A percentile compares a stretch with the other conserved stretches of the same genome.
phyloP scores from a whole-genome alignment of 1,140 invertebrate genomes.

The Pantala flavescens region DNA sequence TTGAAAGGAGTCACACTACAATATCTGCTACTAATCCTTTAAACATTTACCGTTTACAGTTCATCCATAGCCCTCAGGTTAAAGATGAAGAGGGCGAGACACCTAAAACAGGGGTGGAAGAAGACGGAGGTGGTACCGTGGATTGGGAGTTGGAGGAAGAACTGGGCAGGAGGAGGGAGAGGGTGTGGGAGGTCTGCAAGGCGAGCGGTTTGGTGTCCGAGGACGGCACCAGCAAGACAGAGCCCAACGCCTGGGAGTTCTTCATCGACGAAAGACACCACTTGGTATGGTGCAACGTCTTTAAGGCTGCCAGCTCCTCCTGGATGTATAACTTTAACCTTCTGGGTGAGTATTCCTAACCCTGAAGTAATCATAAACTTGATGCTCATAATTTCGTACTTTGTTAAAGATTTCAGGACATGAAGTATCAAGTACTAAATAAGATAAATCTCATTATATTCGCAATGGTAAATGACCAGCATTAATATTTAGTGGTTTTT shows the following conservation, averaged over 20 bases:
- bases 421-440: no score
- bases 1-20: no score
- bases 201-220: slow-evolving; percentile 2
- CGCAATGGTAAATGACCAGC: no score
- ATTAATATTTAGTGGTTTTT: no score
- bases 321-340: slow-evolving; percentile 86
- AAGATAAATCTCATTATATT: no score
- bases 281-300: slow-evolving; percentile 58
- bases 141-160: slow-evolving; percentile 14
- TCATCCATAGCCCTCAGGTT: no score
- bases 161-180: slow-evolving; percentile 9
- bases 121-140: not conserved
- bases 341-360: slow-evolving; percentile 41
- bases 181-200: slow-evolving; percentile 17
- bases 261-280: slow-evolving; percentile 24
- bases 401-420: no score
- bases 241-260: slow-evolving; percentile 27
- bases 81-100: no score
- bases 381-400: no score
- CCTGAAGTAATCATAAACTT: no score
- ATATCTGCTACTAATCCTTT: no score
- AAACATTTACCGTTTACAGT: no score
- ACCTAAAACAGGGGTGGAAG: not conserved
- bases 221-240: not conserved
- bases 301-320: slow-evolving; percentile 75